Evolutionary conservation across 2,888 invertebrate species (phyloP).

Genomic region (Philereme transversata): DNA sequence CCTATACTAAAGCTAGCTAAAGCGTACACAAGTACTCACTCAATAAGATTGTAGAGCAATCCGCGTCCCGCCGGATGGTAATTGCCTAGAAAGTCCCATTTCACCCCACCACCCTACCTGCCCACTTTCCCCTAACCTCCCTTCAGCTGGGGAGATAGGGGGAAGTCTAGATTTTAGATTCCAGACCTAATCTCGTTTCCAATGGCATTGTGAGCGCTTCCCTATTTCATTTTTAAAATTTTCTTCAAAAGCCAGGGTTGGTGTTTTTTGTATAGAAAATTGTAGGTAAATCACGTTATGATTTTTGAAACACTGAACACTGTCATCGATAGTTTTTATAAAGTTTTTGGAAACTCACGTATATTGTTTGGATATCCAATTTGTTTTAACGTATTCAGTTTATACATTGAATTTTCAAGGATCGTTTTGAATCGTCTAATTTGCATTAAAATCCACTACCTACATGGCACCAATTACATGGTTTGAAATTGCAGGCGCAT

Average conservation of each 20-base stretch:
- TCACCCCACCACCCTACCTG: slow-evolving; percentile 36
- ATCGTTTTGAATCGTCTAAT: too few relatives aligned
- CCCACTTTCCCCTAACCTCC: slow-evolving; percentile 40
- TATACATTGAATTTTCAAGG: too few relatives aligned
- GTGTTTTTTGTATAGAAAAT: too few relatives aligned
- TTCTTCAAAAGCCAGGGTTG: slow-evolving; percentile 13
- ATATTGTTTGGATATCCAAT: too few relatives aligned
- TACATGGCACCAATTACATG: too few relatives aligned
- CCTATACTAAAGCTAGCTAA: slow-evolving; percentile 23
- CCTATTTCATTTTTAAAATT: slow-evolving; percentile 32
- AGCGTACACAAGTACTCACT: slow-evolving; percentile 43
- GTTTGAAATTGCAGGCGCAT: too few relatives aligned
- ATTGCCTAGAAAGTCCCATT: slow-evolving; percentile 76
- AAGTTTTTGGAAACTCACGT: too few relatives aligned
- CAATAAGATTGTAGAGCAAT: slow-evolving; percentile 51
- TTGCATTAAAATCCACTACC: too few relatives aligned
- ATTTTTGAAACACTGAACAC: too few relatives aligned
- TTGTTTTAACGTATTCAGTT: too few relatives aligned
- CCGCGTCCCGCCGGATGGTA: slow-evolving; percentile 61
- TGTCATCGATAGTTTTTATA: too few relatives aligned
- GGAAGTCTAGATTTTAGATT: slow-evolving; percentile 60
- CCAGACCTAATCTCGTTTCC: slow-evolving; percentile 63
- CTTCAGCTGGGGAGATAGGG: slow-evolving; percentile 14
- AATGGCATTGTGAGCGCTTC: slow-evolving; percentile 44
- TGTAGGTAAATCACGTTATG: too few relatives aligned